Evolutionary conservation across 2,888 invertebrate genomes (phyloP).

Genomic region (Stenichneumon culpator): DNA sequence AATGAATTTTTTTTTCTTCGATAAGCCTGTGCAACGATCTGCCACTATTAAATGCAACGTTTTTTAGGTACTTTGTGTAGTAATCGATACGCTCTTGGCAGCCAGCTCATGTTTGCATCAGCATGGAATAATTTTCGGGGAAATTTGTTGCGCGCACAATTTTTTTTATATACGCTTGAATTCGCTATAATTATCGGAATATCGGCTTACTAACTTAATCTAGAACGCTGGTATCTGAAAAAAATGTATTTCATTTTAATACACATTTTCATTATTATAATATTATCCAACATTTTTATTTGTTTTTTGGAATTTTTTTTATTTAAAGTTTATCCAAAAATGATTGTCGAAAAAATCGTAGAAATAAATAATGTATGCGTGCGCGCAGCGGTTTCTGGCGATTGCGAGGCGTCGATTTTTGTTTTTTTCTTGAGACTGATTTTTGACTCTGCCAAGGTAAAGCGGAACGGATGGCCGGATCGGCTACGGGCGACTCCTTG

Average conservation of each 20-base stretch:
- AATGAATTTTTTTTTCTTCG: constrained; percentile 27
- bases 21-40: background rate
- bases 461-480: background rate
- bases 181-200: no score
- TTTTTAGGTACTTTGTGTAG: background rate
- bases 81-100: background rate
- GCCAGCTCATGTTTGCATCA: background rate
- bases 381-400: background rate
- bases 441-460: background rate
- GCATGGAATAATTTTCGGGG: background rate
- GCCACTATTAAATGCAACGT: background rate
- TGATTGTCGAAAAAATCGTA: no score
- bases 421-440: background rate
- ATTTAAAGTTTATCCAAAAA: no score
- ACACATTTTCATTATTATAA: no score
- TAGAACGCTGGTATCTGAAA: no score
- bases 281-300: no score
- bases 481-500: background rate
- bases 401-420: background rate
- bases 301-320: no score
- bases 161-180: background rate
- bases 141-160: background rate
- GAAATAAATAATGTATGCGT: no score
- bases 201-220: no score
- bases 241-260: no score